Evolutionary conservation across 2,888 invertebrate species (phyloP).

Genomic region (Dexiosoma caninum): DNA sequence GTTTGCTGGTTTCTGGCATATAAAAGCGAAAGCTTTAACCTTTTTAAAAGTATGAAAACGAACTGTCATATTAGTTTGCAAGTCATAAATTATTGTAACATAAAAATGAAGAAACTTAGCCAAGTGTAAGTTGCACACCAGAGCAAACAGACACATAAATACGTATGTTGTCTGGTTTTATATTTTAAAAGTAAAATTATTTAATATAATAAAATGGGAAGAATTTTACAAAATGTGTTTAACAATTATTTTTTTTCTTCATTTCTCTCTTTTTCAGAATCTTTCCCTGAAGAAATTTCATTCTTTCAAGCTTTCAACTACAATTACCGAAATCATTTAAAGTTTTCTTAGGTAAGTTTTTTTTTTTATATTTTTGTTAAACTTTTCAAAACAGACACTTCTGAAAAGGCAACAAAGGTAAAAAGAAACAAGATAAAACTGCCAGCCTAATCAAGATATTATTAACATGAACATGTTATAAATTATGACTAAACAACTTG

Average conservation of each 20-base stretch:
- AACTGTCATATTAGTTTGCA: slow-evolving; percentile 65
- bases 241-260: not conserved
- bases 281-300: no score
- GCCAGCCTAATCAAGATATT: slow-evolving; percentile 47
- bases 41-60: slow-evolving; percentile 43
- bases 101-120: no score
- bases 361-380: not conserved
- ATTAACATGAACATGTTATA: slow-evolving; percentile 13
- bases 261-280: not conserved
- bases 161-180: not conserved
- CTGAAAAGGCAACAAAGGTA: not conserved
- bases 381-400: not conserved
- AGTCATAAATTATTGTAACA: slow-evolving; percentile 64
- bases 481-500: slow-evolving; percentile 17
- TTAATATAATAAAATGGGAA: not conserved
- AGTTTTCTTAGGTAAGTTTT: slow-evolving; percentile 12
- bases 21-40: slow-evolving; percentile 43
- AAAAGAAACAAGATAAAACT: slow-evolving; percentile 17
- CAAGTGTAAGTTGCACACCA: not conserved
- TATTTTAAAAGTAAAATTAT: not conserved
- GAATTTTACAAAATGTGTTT: slow-evolving; percentile 12
- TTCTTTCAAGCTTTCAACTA: not conserved
- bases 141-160: not conserved
- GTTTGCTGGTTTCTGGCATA: no score
- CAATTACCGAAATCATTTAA: not conserved